Evolutionary conservation across 1,140 invertebrate genomes (phyloP).

Genomic region (Arion vulgaris): DNA sequence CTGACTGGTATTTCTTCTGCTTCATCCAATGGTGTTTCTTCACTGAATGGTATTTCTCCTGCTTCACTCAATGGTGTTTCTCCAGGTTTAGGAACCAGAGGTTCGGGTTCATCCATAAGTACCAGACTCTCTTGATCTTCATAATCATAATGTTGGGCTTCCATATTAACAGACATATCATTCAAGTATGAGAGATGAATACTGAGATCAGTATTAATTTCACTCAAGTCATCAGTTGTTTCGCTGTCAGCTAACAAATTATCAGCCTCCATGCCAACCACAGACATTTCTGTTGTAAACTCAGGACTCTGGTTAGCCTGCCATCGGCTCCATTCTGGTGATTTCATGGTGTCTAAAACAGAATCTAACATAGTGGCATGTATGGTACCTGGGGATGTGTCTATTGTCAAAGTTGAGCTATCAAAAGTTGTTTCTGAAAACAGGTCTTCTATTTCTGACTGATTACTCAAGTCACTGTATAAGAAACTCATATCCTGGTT

Average conservation of each 20-base stretch:
- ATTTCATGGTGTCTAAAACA: not conserved
- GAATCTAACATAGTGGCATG: not conserved
- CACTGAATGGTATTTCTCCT: constrained; percentile 16
- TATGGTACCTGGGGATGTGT: not conserved
- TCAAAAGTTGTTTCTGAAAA: not conserved
- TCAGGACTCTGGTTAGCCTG: not conserved
- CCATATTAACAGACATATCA: not conserved
- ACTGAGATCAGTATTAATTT: not conserved
- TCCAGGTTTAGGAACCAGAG: not conserved
- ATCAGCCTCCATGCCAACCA: not conserved
- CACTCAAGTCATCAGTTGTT: not conserved
- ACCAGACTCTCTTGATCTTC: not conserved
- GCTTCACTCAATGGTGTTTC: not conserved
- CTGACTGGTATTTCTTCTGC: constrained; percentile 18
- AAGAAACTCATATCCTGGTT: not conserved
- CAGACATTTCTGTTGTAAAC: not conserved
- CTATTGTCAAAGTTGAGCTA: not conserved
- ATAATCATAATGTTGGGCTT: not conserved
- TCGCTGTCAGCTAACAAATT: not conserved
- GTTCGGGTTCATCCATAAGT: not conserved
- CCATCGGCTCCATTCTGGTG: not conserved
- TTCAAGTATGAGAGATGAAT: too few species aligned
- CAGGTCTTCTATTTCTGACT: not conserved
- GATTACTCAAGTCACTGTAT: not conserved
- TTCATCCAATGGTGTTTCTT: constrained; percentile 15